Evolutionary conservation across 2,888 invertebrate genomes (phyloP).

Genomic region (Drosophila barbarae): DNA sequence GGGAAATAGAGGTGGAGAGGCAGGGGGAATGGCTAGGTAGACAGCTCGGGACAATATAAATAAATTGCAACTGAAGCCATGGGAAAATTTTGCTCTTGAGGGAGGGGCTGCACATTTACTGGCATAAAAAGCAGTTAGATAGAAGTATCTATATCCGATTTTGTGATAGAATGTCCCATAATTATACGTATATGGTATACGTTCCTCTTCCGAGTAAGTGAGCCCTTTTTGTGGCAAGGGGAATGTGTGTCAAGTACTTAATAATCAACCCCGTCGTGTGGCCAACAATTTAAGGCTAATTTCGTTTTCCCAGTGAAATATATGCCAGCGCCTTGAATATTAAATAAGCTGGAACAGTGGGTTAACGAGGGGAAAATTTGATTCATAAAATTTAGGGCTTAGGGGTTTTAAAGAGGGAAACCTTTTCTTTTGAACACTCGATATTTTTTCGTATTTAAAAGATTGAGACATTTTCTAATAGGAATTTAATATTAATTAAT

Average conservation of each 20-base stretch:
- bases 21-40: constrained; percentile 2
- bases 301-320: constrained; percentile 66
- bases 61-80: constrained; percentile 33
- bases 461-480: not conserved
- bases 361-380: not conserved
- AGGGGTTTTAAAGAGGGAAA: not conserved
- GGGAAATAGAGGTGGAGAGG: constrained; percentile 26
- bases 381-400: not conserved
- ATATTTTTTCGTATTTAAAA: not conserved
- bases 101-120: not conserved
- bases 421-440: not conserved
- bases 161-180: constrained; percentile 16
- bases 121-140: constrained; percentile 5
- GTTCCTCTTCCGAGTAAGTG: constrained; percentile 8
- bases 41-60: constrained; percentile 29
- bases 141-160: constrained; percentile 1
- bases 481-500: not conserved
- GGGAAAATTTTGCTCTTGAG: constrained; percentile 14
- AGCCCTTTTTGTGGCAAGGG: constrained; percentile 12
- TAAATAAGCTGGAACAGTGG: constrained; percentile 38
- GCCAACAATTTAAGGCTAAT: constrained; percentile 70
- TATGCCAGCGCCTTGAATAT: constrained; percentile 60
- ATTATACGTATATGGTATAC: constrained; percentile 8
- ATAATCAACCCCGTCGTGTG: constrained; percentile 57
- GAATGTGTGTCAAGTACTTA: constrained; percentile 57